Evolutionary conservation across 2,888 invertebrate genomes (phyloP).

Genomic region (Tenthredo notha): DNA sequence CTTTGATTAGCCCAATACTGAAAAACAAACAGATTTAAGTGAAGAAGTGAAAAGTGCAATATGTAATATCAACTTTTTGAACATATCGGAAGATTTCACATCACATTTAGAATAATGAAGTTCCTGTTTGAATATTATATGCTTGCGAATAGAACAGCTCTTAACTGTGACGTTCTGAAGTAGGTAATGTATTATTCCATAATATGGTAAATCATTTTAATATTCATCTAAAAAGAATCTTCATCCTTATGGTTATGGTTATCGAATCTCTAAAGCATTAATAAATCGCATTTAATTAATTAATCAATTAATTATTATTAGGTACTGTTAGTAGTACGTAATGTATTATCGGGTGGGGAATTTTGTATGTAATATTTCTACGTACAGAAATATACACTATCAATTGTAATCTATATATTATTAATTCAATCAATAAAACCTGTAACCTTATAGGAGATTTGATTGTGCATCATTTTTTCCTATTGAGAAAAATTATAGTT

Average conservation of each 20-base stretch:
- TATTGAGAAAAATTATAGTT: no score
- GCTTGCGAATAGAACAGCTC: background rate
- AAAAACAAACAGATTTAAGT: background rate
- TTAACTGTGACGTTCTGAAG: background rate
- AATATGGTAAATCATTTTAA: background rate
- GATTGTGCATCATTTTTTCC: no score
- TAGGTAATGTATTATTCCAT: background rate
- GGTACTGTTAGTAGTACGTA: background rate
- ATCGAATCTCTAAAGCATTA: background rate
- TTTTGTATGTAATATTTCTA: background rate
- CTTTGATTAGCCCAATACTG: background rate
- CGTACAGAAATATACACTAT: background rate
- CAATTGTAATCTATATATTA: background rate
- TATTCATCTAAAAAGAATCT: background rate
- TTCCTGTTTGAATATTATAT: background rate
- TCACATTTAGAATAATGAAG: background rate
- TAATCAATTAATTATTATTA: background rate
- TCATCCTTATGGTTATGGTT: background rate
- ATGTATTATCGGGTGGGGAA: background rate
- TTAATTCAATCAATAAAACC: background rate
- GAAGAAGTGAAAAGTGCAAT: background rate
- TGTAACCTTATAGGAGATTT: no score
- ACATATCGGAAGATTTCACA: background rate
- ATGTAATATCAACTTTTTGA: background rate
- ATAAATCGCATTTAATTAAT: constrained; percentile 7